These are phyloP conservation scores for Odontamblyopus lacepedii DNA, from an alignment of 2,797 vertebrate genomes.

Conservation along the genomic window DNA sequence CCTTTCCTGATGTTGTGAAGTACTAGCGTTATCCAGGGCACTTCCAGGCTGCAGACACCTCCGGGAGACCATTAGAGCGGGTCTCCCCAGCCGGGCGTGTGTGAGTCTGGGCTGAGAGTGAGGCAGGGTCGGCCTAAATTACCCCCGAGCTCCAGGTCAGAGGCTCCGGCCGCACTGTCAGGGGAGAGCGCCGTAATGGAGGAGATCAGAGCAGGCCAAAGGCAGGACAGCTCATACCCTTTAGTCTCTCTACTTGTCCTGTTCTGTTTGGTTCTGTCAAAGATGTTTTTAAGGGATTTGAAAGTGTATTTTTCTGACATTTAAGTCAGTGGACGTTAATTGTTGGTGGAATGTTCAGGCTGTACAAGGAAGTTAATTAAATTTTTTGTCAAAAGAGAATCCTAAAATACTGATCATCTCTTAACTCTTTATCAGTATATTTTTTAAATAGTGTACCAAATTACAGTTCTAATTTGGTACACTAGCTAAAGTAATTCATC, in stretches of 20 bases:
- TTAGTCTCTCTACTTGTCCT: neutral
- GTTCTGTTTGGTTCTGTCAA: neutral
- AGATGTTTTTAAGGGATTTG: constrained; percentile 19
- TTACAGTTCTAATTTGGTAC: too few relatives aligned
- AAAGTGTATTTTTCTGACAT: constrained; percentile 1
- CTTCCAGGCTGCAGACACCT: constrained; percentile 59
- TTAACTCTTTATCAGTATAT: neutral
- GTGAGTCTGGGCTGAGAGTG: constrained; percentile 53
- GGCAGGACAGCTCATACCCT: constrained; percentile 35
- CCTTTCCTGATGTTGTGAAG: constrained; percentile 26
- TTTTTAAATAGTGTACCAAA: neutral
- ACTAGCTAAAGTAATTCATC: too few relatives aligned
- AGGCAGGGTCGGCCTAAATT: constrained; percentile 63
- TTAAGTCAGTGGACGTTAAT: neutral
- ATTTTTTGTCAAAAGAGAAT: neutral
- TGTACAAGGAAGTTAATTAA: neutral
- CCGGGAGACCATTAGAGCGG: constrained; percentile 74
- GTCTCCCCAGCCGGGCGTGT: constrained; percentile 44
- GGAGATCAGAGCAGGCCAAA: constrained; percentile 67
- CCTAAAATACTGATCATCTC: neutral
- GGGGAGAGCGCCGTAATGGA: constrained; percentile 66
- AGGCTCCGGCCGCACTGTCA: constrained; percentile 48
- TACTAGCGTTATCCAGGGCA: constrained; percentile 24
- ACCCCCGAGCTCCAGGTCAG: constrained; percentile 73
- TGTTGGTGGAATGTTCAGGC: neutral